These are phyloP conservation scores for Diplodus sargus DNA, from an alignment of 2,797 vertebrate genomes.

Conservation along the genomic window DNA sequence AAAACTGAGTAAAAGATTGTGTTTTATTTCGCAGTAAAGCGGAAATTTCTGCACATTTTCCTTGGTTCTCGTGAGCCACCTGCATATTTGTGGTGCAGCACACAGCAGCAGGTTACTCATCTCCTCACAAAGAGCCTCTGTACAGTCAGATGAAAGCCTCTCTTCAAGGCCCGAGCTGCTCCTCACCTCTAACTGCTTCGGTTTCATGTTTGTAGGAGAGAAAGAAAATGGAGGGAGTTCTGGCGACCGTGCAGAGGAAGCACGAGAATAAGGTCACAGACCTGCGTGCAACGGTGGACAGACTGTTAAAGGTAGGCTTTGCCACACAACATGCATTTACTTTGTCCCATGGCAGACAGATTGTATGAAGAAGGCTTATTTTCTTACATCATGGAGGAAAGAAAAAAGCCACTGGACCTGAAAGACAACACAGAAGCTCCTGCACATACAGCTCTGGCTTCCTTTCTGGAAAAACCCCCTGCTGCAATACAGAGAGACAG, in stretches of 20 bases:
- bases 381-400: conserved; percentile 18
- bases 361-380: neutral
- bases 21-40: conserved; percentile 4
- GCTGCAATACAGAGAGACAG: neutral
- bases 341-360: neutral
- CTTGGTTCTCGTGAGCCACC: conserved; percentile 43
- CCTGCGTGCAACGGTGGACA: conserved; percentile 77
- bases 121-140: conserved; percentile 77
- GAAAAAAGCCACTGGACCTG: neutral
- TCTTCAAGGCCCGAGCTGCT: conserved; percentile 48
- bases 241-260: conserved; percentile 77
- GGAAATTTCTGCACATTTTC: conserved; percentile 6
- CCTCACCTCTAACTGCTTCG: conserved; percentile 55
- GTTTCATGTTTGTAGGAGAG: conserved; percentile 77
- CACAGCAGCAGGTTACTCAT: conserved; percentile 40
- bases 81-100: conserved; percentile 56
- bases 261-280: conserved; percentile 80
- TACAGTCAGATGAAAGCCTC: conserved; percentile 71
- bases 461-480: neutral
- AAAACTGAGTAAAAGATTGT: neutral
- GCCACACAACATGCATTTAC: neutral
- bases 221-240: conserved; percentile 77
- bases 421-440: neutral
- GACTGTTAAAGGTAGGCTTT: conserved; percentile 77
- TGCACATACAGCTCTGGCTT: neutral